Evolutionary conservation across 2,797 vertebrate species (phyloP).

Genomic region (Tolypeutes matacus): DNA sequence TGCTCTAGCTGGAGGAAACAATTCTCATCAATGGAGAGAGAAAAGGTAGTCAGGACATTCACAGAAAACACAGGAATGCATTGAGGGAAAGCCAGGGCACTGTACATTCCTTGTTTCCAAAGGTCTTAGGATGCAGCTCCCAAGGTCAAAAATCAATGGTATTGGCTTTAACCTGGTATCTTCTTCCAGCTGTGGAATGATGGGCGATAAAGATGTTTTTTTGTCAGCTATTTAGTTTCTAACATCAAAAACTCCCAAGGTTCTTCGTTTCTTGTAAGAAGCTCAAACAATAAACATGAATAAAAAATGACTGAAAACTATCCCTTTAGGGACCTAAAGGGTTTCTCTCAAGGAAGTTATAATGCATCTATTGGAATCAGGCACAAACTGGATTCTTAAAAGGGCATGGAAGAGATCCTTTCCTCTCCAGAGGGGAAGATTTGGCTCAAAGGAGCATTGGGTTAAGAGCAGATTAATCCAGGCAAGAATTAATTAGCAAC

Average conservation of each 20-base stretch:
- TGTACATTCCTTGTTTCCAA: neutral
- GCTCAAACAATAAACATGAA: neutral
- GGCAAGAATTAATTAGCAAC: neutral
- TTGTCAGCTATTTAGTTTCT: neutral
- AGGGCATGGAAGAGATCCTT: neutral
- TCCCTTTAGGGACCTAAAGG: neutral
- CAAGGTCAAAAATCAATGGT: neutral
- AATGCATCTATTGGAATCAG: neutral
- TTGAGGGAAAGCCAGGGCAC: neutral
- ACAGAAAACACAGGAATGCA: neutral
- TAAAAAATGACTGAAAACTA: constrained; percentile 31
- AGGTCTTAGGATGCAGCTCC: fast-evolving
- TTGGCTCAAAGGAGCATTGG: neutral
- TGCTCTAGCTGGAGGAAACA: neutral
- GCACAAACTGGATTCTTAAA: neutral
- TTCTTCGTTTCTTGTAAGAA: constrained; percentile 30
- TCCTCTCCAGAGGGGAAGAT: neutral
- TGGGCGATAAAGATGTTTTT: neutral
- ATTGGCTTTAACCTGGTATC: neutral
- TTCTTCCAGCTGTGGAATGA: neutral
- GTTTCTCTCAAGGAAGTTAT: constrained; percentile 20
- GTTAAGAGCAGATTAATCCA: constrained; percentile 21
- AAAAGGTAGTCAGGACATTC: neutral
- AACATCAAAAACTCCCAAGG: neutral
- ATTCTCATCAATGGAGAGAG: neutral